Conservation (phyloP, 2,113 vertebrate species). For the Eolophus roseicapilla region DNA sequence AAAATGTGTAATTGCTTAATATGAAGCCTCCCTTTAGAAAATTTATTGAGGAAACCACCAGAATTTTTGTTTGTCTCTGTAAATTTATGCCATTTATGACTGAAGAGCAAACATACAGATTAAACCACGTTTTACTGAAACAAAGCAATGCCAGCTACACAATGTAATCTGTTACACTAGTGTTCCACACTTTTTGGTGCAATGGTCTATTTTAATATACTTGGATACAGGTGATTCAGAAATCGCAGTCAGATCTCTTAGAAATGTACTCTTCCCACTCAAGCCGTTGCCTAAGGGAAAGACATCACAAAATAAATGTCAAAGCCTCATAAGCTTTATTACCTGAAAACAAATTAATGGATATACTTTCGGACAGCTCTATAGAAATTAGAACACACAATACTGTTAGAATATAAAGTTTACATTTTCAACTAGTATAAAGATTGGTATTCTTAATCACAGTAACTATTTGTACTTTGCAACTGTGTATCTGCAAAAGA, state of each 20-base stretch:
- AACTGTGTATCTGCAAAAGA: not conserved
- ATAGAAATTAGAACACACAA: not conserved
- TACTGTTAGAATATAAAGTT: not conserved
- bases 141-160: not conserved
- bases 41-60: not conserved
- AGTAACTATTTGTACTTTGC: not conserved
- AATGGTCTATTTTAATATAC: not conserved
- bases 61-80: not conserved
- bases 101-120: not conserved
- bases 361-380: not conserved
- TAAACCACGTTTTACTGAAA: not conserved
- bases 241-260: not conserved
- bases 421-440: not conserved
- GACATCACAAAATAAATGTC: not conserved
- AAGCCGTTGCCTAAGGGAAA: not conserved
- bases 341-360: not conserved
- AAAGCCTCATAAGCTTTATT: not conserved
- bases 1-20: not conserved
- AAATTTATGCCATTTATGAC: not conserved
- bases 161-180: not conserved
- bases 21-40: not conserved
- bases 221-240: not conserved
- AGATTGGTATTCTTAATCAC: fast-evolving
- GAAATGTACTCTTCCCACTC: not conserved
- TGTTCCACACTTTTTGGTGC: not conserved